Base-by-base conservation (phyloP, 2,888 invertebrate species). In the Cinara cedri region DNA sequence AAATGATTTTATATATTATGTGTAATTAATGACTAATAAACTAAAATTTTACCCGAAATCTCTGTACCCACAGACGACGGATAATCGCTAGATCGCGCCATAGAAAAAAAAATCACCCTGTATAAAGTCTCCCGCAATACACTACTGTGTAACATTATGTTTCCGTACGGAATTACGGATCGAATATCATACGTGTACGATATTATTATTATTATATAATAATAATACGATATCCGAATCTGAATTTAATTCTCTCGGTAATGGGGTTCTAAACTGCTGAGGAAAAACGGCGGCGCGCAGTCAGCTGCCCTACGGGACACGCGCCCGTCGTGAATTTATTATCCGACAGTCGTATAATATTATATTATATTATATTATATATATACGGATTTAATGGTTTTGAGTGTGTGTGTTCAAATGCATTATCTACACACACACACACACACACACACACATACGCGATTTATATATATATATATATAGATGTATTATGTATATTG, bases 301-400 rank as follows among this genome's bases (percentile, higher is more conserved):
- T 34, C 34, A 6, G 34, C 34, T 34, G 57, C 60, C 46, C 60
- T 60, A 60, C 60, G 57, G 49, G 72, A 60, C 72, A 60, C 72
- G 60, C 57, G 60, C 26, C 72, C 26, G 60, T 46, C 49, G 62
- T 72, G 72, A 62, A 72, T 72, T 72, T 72, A 72, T 72, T 62
- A 72, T 72, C 24, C 72, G 26, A 34, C 34, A 62, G 26, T 34
- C n/a, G 6, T 34, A 34, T 34, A 34, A 34, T 34, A 34, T 4
- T 4, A 34, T 34, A 34, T 34, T 34, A 34, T 34, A 60, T 72
- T 72, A 60, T 60, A 24, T 55, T 34, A 19, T 19, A 46, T 46
- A 46, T 46, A 46, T 10, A 10, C 13, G 19, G 26, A 54, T 55
- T 19, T 70, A 54, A 72, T 46, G 72, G 60, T 72, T 72, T 57